Conservation (phyloP, 2,113 vertebrate genomes). For the Pungitius pungitius region DNA sequence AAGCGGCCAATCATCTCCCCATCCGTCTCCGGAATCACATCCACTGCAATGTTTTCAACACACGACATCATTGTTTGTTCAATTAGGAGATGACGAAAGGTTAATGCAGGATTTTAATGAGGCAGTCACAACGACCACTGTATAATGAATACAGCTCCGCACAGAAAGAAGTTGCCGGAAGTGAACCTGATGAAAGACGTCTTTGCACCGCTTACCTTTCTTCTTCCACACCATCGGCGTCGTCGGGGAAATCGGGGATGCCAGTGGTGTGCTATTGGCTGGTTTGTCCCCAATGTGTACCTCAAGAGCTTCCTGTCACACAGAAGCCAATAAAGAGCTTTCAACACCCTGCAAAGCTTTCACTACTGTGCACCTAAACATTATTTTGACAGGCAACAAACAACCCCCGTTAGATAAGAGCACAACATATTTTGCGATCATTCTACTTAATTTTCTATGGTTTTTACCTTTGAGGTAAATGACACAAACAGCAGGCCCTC, state of each 20-base stretch:
- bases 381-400: not conserved
- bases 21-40: conserved; percentile 29
- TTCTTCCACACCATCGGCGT: conserved; percentile 50
- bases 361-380: not conserved
- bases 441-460: conserved; percentile 19
- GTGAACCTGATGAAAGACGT: no score
- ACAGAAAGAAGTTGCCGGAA: not conserved
- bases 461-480: conserved; percentile 89
- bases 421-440: not conserved
- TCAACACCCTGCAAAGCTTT: not conserved
- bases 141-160: not conserved
- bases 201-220: conserved; percentile 27
- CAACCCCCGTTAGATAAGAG: not conserved
- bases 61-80: not conserved
- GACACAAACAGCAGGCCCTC: conserved; percentile 95
- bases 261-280: conserved; percentile 42
- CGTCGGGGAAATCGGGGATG: conserved; percentile 18
- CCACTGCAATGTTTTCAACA: conserved; percentile 18
- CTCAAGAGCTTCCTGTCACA: conserved; percentile 88
- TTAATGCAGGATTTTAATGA: not conserved
- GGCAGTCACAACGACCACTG: not conserved
- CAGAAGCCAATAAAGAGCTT: not conserved
- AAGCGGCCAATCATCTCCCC: conserved; percentile 54
- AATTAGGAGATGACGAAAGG: not conserved
- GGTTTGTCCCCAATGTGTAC: conserved; percentile 82